A percentile compares a stretch with the other conserved stretches of the same genome.
Evolutionary conservation across 2,797 vertebrate genomes (phyloP).

Genomic region (Myotis daubentonii): DNA sequence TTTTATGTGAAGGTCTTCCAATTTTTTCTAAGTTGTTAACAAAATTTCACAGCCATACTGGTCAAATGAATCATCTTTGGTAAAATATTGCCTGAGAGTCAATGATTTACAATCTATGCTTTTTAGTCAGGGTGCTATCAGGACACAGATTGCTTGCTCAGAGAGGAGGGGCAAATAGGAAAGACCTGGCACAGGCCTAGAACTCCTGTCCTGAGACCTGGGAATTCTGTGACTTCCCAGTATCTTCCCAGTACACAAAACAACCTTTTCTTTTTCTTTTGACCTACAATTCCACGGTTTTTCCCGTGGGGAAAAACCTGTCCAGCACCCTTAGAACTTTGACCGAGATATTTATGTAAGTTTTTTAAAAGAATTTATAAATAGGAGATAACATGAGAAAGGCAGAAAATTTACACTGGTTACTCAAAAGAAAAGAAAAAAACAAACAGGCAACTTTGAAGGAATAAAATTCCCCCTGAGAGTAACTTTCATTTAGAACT

Average conservation of each 20-base stretch:
- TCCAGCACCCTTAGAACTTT: not conserved
- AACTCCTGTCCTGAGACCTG: not conserved
- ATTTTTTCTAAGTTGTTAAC: not conserved
- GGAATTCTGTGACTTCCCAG: not conserved
- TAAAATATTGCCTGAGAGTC: not conserved
- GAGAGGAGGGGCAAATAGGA: not conserved
- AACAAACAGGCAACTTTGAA: not conserved
- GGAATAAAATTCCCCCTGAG: conserved; percentile 41
- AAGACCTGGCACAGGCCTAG: not conserved
- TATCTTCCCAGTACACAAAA: not conserved
- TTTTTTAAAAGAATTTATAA: not conserved
- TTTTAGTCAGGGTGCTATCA: not conserved
- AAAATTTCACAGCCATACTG: not conserved
- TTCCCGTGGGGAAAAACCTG: not conserved
- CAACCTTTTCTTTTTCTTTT: not conserved
- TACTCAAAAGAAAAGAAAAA: not conserved
- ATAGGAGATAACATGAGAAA: not conserved
- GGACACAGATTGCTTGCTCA: not conserved
- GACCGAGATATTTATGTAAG: not conserved
- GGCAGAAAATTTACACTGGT: not conserved
- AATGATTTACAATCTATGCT: not conserved
- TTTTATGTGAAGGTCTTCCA: not conserved
- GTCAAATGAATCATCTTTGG: not conserved
- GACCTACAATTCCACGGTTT: not conserved
- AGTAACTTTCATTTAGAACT: not conserved